Evolutionary conservation across 2,113 vertebrate species (phyloP), one percentile per base, ranked within the genome.

Genomic region (Syngnathus floridae): DNA sequence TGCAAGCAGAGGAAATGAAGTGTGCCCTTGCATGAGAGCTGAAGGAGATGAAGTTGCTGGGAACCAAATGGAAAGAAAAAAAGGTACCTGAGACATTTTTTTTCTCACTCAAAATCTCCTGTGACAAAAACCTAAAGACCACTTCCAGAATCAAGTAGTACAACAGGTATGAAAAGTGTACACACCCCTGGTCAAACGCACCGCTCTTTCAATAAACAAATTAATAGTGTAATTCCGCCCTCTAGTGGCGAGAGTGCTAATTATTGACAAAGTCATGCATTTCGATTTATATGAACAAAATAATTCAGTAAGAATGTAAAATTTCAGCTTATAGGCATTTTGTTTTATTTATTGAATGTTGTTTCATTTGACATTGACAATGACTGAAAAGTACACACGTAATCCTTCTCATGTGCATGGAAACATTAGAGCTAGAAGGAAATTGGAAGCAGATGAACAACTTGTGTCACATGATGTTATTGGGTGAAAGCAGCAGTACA

Each of bases 31-130:
- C 69, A 71, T 45, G 66, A 51, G 19, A 70, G 56, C 35, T 46
- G 45, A 26, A 40, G 41, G 37, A 49, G 40, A 17, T 21, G 59
- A 40, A 45, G 45, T 71, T 62, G 26, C 6, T 8, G 43, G 9
- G 7, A 36, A 65, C 35, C 1, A 69, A 73, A 64, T 60, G 70
- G 65, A 72, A 72, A 11, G 40, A 11, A 74, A 73, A 80, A 36
- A 40, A 41, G 26, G 7, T 9, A 1, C 58, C 52, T 5, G 12
- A 5, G 12, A 12, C 22, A 0, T 45, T 14, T 45, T 14, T 14
- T 58, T 69, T 66, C 46, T 22, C 6, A 52, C 21, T 72, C 7
- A 22, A 19, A 48, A 68, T 13, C 40, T 60, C 19, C 19, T 40
- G 37, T 60, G 57, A 40, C 17, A 31, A 21, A 40, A 35, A 36